phyloP scores from a whole-genome alignment of 2,113 vertebrate genomes.

The Paramormyrops kingsleyae region DNA sequence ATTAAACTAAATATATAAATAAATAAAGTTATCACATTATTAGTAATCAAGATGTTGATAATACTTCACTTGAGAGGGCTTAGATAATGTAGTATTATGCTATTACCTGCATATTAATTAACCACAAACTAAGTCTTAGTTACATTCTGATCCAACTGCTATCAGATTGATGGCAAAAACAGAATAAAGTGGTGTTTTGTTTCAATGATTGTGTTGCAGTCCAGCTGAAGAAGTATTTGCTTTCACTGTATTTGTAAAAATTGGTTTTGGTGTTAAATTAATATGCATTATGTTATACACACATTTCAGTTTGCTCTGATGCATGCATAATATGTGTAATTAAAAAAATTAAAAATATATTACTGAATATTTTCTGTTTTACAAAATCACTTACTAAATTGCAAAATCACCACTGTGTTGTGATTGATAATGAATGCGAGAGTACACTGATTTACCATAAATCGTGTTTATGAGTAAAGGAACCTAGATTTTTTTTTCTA shows the following conservation, averaged over 20 bases:
- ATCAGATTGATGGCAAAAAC: background rate
- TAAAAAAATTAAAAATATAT: background rate
- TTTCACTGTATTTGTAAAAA: background rate
- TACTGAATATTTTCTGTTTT: background rate
- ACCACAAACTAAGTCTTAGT: background rate
- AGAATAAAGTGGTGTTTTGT: background rate
- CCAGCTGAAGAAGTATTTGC: background rate
- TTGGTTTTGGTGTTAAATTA: background rate
- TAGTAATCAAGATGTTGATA: background rate
- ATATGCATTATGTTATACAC: background rate
- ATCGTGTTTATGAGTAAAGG: background rate
- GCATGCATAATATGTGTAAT: background rate
- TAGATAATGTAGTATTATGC: background rate
- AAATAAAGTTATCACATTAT: background rate
- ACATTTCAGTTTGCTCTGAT: background rate
- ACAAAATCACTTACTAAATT: background rate
- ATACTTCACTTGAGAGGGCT: background rate
- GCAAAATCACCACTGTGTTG: background rate
- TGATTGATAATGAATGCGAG: background rate
- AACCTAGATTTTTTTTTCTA: background rate
- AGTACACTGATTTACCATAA: conserved; percentile 10
- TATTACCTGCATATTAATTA: background rate
- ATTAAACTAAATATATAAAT: background rate
- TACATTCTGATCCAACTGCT: background rate
- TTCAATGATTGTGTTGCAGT: background rate